Base-by-base conservation (phyloP, 2,888 invertebrate species). In the Creontiades dilutus region DNA sequence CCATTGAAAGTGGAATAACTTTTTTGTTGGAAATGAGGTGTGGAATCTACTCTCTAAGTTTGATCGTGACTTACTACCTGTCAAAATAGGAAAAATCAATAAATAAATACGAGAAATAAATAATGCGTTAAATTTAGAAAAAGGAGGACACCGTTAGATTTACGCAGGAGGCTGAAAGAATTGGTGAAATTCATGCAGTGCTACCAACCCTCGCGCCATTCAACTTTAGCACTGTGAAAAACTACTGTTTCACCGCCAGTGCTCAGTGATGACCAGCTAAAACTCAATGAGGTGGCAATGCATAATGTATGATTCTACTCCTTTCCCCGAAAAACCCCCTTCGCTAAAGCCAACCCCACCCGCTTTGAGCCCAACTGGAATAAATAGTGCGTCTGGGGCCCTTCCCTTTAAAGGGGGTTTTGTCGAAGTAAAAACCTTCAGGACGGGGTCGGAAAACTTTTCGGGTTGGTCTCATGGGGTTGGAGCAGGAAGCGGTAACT, bases 201-300 rank as follows among this genome's bases (percentile, higher is more conserved):
- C 52, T 52, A 14, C 16, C 52, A 52, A 16, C 52, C 16, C 16
- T 11, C 16, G 19, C 46, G 7, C 37, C 78, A 16, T 78, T 78
- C 46, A 78, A 78, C 46, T n/a, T 82, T 82, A 82, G 82, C 23
- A 82, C 82, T 52, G 19, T 52, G 52, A 82, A 82, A 75, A 82
- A 55, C 78, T 46, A 37, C 78, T 46, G 78, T 78, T 78, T 78
- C 78, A 78, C 46, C 82, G 55, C 55, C 82, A 47, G 47, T 48
- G 61, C 85, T 28, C 85, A 28, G 37, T 85, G 86, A 86, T 86
- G 86, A 86, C 86, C 86, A 75, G 75, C 86, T 57, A 86, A 82
- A 86, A 86, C 86, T 88, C 46, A 80, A 88, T 78, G 88, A 87
- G 55, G 57, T 84, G 84, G 85, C 80, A n/a, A 55, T 88, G 88